These are phyloP conservation scores for Notolepis coatsorum DNA, from an alignment of 2,797 vertebrate species.

Conservation along the genomic window DNA sequence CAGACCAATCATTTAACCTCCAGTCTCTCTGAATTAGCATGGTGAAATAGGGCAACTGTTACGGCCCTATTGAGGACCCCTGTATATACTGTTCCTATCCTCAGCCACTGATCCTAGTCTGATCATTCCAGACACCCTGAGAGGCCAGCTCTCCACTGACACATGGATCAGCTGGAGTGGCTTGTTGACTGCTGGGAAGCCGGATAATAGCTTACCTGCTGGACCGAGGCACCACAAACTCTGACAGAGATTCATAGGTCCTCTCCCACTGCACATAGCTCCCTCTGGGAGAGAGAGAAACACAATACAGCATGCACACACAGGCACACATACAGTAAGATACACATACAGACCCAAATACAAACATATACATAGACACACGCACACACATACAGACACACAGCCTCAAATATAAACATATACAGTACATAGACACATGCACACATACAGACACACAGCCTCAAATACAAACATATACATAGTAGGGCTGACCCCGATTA, in stretches of 20 bases:
- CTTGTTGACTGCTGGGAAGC: constrained; percentile 21
- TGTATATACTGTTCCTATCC: no score
- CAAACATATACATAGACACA: constrained; percentile 2
- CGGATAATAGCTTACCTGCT: constrained; percentile 86
- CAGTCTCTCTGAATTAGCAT: no score
- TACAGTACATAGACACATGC: no score
- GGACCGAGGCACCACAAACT: constrained; percentile 96
- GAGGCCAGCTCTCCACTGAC: constrained; percentile 6
- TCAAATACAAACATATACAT: no score
- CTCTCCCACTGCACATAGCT: constrained; percentile 88
- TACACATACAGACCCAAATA: not conserved
- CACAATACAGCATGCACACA: not conserved
- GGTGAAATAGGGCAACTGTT: no score
- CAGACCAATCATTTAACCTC: no score
- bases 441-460: no score
- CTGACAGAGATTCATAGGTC: constrained; percentile 92
- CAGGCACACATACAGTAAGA: not conserved
- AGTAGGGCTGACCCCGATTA: no score
- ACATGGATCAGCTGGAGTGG: constrained; percentile 23
- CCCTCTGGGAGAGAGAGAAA: constrained; percentile 69
- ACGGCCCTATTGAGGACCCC: no score
- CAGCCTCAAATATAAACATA: no score
- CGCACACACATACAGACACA: not conserved
- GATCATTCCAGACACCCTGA: no score
- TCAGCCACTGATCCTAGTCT: no score